These are phyloP conservation scores for Dunckerocampus dactyliophorus DNA, from an alignment of 2,113 vertebrate species.

Conservation along the genomic window DNA sequence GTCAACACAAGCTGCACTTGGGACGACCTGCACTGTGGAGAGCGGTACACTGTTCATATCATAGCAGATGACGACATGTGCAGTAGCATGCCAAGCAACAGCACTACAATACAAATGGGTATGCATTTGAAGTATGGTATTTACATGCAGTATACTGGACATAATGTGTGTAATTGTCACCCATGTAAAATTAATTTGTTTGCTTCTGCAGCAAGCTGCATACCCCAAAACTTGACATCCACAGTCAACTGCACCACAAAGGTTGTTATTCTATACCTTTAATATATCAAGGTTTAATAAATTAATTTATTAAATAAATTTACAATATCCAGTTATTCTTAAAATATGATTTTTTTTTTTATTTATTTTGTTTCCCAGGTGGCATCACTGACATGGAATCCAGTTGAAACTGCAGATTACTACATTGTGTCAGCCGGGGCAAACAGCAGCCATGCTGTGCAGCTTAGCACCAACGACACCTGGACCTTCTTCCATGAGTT, in stretches of 20 bases:
- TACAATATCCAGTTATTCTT: not conserved
- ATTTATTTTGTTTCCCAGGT: constrained; percentile 29
- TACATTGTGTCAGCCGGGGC: constrained; percentile 66
- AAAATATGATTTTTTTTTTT: not conserved
- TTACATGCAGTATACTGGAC: not conserved
- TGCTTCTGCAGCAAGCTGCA: constrained; percentile 66
- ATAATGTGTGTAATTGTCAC: not conserved
- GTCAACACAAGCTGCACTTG: constrained; percentile 59
- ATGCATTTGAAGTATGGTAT: not conserved
- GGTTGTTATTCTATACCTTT: constrained; percentile 30
- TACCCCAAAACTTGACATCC: constrained; percentile 57
- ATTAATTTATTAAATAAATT: not conserved
- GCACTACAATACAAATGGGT: constrained; percentile 67
- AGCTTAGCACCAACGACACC: constrained; percentile 59
- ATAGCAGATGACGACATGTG: constrained; percentile 54
- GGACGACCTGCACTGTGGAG: constrained; percentile 68
- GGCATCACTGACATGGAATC: constrained; percentile 62
- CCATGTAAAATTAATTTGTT: not conserved
- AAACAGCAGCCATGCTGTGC: constrained; percentile 42
- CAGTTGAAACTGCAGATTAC: constrained; percentile 46
- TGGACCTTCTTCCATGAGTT: constrained; percentile 65
- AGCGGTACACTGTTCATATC: constrained; percentile 58
- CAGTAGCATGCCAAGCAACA: constrained; percentile 65
- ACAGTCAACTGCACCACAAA: constrained; percentile 61
- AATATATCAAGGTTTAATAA: too few species aligned